Conservation (phyloP, 1,140 invertebrate species). For the Riptortus pedestris region DNA sequence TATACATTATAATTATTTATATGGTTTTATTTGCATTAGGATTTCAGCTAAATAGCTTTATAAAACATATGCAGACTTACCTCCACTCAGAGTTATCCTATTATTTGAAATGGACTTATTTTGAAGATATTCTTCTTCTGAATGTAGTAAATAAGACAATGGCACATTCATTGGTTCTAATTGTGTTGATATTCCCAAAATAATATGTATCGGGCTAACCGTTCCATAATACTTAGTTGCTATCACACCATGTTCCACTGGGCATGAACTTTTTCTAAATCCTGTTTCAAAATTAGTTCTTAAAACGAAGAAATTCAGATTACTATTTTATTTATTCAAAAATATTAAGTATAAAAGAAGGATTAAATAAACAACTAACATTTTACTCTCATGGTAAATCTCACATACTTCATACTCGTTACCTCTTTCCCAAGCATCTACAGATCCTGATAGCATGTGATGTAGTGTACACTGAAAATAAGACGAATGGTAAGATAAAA, state of each 20-base stretch:
- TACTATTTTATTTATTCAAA: background rate
- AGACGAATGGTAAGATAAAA: too few relatives aligned
- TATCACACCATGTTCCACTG: conserved; percentile 48
- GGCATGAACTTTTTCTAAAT: conserved; percentile 40
- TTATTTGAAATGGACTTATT: background rate
- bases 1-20: too few relatives aligned
- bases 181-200: conserved; percentile 62
- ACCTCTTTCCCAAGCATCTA: conserved; percentile 48
- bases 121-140: conserved; percentile 36
- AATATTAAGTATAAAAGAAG: background rate
- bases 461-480: conserved; percentile 57
- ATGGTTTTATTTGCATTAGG: too few relatives aligned
- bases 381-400: background rate
- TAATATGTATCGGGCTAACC: conserved; percentile 49
- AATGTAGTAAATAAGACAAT: conserved; percentile 1
- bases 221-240: conserved; percentile 44
- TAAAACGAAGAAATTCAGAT: background rate
- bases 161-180: conserved; percentile 38
- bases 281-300: background rate
- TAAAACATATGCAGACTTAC: too few relatives aligned
- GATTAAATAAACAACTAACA: background rate
- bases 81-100: background rate
- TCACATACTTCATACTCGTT: conserved; percentile 43
- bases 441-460: conserved; percentile 59
- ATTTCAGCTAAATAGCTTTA: too few relatives aligned